A percentile compares a stretch with the other conserved stretches of the same genome.
phyloP scores from a whole-genome alignment of 2,888 invertebrate species.

The Xestia rhomboidea region DNA sequence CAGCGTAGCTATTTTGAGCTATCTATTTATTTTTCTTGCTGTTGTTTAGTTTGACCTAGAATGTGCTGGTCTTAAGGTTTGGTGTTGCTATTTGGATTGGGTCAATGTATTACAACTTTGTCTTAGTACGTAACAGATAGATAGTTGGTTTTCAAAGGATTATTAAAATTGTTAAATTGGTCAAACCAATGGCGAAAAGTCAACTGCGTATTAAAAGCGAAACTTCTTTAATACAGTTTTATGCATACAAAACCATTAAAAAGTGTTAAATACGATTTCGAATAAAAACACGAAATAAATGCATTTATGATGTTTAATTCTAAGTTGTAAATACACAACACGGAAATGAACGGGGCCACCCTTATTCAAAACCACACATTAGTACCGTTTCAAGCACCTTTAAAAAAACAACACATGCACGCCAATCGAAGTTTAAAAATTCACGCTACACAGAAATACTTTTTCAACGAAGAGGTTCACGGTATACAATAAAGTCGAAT shows the following conservation, averaged over 20 bases:
- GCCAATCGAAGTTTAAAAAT: constrained; percentile 53
- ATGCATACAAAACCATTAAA: background rate
- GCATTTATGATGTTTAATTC: background rate
- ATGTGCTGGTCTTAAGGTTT: constrained; percentile 21
- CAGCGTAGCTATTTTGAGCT: constrained; percentile 44
- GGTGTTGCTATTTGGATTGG: background rate
- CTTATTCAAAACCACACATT: constrained; percentile 38
- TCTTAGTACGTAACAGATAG: background rate
- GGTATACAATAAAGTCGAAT: constrained; percentile 52
- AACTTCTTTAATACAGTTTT: background rate
- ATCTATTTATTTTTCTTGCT: constrained; percentile 47
- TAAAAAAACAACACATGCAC: constrained; percentile 34
- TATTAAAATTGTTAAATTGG: background rate
- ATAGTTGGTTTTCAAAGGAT: background rate
- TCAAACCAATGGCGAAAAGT: background rate
- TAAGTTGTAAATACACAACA: background rate
- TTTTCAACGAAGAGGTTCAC: background rate
- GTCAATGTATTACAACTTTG: background rate
- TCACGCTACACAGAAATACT: constrained; percentile 38
- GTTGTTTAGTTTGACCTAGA: constrained; percentile 30
- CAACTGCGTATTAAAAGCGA: background rate
- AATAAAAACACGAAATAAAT: background rate
- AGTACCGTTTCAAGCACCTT: constrained; percentile 34
- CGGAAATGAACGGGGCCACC: background rate
- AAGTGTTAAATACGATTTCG: background rate